Percentiles rank a stretch among this genome's conserved stretches.
Evolutionary conservation across 2,797 vertebrate genomes (phyloP).

Genomic region (Nyctalus aviator): DNA sequence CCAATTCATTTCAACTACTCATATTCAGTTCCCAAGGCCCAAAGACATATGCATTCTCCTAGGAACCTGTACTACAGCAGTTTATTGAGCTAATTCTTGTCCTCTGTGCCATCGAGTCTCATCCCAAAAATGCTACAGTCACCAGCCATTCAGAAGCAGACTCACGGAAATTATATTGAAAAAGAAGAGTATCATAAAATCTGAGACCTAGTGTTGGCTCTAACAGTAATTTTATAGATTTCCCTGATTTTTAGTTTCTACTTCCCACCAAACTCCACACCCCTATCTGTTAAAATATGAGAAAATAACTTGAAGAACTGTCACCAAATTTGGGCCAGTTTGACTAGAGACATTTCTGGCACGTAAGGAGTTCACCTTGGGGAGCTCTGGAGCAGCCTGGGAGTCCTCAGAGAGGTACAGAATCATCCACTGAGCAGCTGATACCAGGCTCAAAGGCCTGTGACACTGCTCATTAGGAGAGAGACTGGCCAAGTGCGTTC

Average conservation of each 20-base stretch:
- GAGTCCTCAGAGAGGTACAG: not conserved
- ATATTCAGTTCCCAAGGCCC: not conserved
- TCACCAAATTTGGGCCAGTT: not conserved
- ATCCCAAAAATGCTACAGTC: conserved; percentile 23
- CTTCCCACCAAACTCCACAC: not conserved
- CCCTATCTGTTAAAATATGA: not conserved
- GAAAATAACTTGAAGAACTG: not conserved
- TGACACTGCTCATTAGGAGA: not conserved
- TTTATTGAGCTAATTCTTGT: not conserved
- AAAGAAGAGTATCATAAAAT: not conserved
- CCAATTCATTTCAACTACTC: not conserved
- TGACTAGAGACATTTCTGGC: not conserved
- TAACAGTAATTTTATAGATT: conserved; percentile 15
- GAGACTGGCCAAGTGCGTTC: not conserved
- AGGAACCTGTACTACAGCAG: not conserved
- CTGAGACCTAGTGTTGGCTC: not conserved
- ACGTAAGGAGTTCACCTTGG: not conserved
- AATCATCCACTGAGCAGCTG: not conserved
- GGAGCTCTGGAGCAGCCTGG: not conserved
- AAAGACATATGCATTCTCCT: not conserved
- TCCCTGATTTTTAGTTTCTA: not conserved
- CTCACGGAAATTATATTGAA: not conserved
- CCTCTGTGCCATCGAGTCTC: not conserved
- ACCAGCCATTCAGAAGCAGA: conserved; percentile 51
- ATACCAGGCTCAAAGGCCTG: not conserved